Conservation (phyloP, 2,888 invertebrate species). For the Bellardia bayeri region DNA sequence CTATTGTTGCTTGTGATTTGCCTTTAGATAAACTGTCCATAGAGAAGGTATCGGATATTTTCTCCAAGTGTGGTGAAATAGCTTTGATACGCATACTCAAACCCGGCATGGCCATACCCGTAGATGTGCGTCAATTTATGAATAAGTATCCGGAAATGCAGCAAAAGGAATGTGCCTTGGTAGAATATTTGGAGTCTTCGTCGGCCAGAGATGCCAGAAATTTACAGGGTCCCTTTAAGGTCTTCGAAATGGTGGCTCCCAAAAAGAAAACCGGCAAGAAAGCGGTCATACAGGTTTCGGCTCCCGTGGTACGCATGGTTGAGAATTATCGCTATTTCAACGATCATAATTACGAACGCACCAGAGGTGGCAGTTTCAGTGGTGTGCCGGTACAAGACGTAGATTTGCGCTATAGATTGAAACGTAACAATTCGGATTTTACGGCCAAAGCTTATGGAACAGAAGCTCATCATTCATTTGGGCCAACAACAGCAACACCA, state of each 20-base stretch:
- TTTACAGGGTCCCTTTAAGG: constrained; percentile 87
- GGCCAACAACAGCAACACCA: constrained; percentile 38
- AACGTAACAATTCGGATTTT: constrained; percentile 83
- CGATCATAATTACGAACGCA: constrained; percentile 82
- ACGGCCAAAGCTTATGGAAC: constrained; percentile 75
- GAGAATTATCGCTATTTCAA: constrained; percentile 87
- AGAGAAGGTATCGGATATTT: constrained; percentile 95
- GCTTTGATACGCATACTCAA: constrained; percentile 93
- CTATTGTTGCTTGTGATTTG: constrained; percentile 94
- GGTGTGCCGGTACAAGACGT: constrained; percentile 83
- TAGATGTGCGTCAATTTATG: constrained; percentile 95
- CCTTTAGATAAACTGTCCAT: constrained; percentile 94
- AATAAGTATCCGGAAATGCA: constrained; percentile 95
- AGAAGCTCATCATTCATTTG: constrained; percentile 61
- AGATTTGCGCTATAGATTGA: constrained; percentile 81
- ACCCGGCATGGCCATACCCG: constrained; percentile 95
- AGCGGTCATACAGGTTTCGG: constrained; percentile 82
- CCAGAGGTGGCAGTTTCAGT: constrained; percentile 83
- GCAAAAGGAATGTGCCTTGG: constrained; percentile 93
- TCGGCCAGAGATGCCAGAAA: constrained; percentile 92
- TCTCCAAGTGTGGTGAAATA: constrained; percentile 95
- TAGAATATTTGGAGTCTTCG: constrained; percentile 95
- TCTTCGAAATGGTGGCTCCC: constrained; percentile 91
- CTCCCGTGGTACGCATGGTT: constrained; percentile 86
- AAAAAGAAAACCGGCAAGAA: constrained; percentile 90